A percentile compares a stretch with the other conserved stretches of the same genome.
These are phyloP conservation scores for Marasmarcha lunaedactyla DNA, from an alignment of 2,888 invertebrate genomes.

Conservation along the genomic window DNA sequence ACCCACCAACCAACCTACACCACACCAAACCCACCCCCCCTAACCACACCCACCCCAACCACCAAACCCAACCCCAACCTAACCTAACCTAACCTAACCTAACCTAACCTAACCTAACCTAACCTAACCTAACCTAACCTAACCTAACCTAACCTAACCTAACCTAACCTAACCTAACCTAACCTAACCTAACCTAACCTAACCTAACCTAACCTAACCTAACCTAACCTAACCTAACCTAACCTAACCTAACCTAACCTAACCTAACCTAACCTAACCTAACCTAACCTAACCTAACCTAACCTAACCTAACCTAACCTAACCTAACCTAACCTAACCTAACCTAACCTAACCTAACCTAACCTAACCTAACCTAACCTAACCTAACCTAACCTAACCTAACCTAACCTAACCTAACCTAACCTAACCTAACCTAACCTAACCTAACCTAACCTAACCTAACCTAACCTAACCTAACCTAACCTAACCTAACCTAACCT, in stretches of 20 bases:
- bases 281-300: slow-evolving; percentile 2
- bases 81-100: slow-evolving; percentile 2
- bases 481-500: slow-evolving; percentile 6
- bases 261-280: slow-evolving; percentile 2
- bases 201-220: slow-evolving; percentile 2
- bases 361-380: slow-evolving; percentile 2
- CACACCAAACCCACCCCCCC: not conserved
- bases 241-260: slow-evolving; percentile 2
- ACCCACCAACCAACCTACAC: too few relatives aligned
- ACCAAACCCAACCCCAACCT: not conserved
- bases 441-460: slow-evolving; percentile 2
- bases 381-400: slow-evolving; percentile 2
- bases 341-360: slow-evolving; percentile 2
- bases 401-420: slow-evolving; percentile 2
- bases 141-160: slow-evolving; percentile 2
- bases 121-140: slow-evolving; percentile 2
- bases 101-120: slow-evolving; percentile 2
- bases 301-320: slow-evolving; percentile 2
- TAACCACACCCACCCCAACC: not conserved
- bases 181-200: slow-evolving; percentile 2
- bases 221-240: slow-evolving; percentile 2
- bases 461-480: slow-evolving; percentile 2
- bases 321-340: slow-evolving; percentile 2
- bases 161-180: slow-evolving; percentile 2
- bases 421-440: slow-evolving; percentile 2